Evolutionary conservation across 2,888 invertebrate genomes (phyloP), one percentile per base, ranked within the genome.

Genomic region (Cerastis rubricosa): DNA sequence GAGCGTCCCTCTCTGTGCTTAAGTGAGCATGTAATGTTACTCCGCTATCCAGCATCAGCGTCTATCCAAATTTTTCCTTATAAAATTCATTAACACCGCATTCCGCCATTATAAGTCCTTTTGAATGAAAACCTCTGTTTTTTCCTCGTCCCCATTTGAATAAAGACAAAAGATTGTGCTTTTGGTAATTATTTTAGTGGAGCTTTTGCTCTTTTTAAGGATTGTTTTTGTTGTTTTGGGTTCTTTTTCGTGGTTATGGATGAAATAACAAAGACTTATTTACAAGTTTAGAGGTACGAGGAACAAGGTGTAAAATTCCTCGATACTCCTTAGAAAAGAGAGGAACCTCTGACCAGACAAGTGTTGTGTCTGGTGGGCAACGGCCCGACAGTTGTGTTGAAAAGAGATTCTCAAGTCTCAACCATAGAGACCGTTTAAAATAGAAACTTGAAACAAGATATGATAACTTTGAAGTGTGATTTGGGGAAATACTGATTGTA

Each of bases 11-110:
- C 90, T 91, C 91, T 90, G 89, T 91, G 92, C 91, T 88, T 94
- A 94, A 94, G 94, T 91, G 88, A 89, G 93, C 94, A 91, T 94
- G 92, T 92, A 93, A 94, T 91, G 91, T 90, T 81, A 82, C 86
- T 79, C 87, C 17, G 49, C 71, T 47, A 9, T n/a, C 40, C 47
- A 76, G 74, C 78, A 76, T 83, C 78, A 78, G 66, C 77, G 74
- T 71, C 80, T 83, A 86, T 80, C 80, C 83, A 80, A 85, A 81
- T 83, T 87, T 80, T 88, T 88, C 85, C 68, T 80, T 80, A 89
- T 89, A 85, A 91, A 90, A 92, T 91, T 91, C 90, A 93, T 93
- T 91, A 93, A 85, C 90, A 86, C 85, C 69, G 70, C 80, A 45
- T 68, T 59, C 71, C 69, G 59, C 74, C 86, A 88, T 76, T 76